Conservation (phyloP, 2,797 vertebrate genomes). For the Sebastes baramenuke region DNA sequence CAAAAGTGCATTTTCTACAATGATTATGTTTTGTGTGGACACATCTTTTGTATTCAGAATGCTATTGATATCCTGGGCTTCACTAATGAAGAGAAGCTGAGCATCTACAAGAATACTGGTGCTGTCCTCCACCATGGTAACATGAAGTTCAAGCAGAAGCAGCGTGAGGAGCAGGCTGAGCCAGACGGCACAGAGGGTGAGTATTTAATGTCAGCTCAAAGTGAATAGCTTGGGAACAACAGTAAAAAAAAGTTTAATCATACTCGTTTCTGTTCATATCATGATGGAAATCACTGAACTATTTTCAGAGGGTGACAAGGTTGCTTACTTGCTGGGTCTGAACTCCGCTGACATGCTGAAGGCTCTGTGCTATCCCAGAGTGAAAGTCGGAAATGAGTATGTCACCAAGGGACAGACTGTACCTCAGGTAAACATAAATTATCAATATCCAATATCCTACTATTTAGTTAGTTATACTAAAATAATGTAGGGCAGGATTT, state of each 20-base stretch:
- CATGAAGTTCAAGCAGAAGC: no score
- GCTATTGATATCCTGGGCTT: constrained; percentile 89
- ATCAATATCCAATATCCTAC: background rate
- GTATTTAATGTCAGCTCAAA: background rate
- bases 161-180: constrained; percentile 80
- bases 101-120: constrained; percentile 69
- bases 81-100: constrained; percentile 81
- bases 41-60: constrained; percentile 68
- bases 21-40: background rate
- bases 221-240: background rate
- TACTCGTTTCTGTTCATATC: background rate
- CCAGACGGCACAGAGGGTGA: constrained; percentile 89
- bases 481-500: background rate
- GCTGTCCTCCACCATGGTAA: no score
- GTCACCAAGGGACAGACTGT: no score
- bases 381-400: no score
- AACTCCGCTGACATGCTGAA: constrained; percentile 82
- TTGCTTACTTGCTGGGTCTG: constrained; percentile 88
- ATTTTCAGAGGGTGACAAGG: constrained; percentile 88
- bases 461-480: no score
- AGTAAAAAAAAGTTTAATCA: no score
- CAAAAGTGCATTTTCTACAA: background rate
- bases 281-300: background rate
- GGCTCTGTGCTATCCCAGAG: no score
- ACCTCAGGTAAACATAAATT: no score